phyloP scores from a whole-genome alignment of 1,140 invertebrate species.

The Listronotus oregonensis region DNA sequence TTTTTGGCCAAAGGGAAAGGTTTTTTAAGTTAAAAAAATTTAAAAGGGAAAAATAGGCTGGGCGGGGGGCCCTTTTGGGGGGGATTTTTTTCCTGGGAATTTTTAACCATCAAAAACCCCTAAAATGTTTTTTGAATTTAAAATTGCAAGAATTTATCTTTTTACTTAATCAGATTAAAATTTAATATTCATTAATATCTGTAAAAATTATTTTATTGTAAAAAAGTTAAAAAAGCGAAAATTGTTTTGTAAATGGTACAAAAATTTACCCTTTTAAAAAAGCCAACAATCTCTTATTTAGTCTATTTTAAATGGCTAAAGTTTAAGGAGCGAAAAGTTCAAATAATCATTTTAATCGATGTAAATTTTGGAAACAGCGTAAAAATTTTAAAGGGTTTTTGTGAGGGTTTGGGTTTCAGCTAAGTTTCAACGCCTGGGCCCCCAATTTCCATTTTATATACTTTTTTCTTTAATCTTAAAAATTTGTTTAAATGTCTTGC shows the following conservation, averaged over 20 bases:
- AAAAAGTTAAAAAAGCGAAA: no score
- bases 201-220: no score
- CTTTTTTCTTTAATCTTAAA: no score
- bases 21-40: constrained; percentile 70
- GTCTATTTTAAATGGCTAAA: no score
- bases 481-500: no score
- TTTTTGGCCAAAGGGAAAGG: constrained; percentile 70
- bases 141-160: not conserved
- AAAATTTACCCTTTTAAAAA: no score
- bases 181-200: no score
- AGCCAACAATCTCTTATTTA: no score
- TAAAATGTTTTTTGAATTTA: constrained; percentile 58
- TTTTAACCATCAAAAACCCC: constrained; percentile 98
- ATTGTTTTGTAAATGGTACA: no score
- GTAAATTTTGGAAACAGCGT: not conserved
- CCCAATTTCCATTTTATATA: not conserved
- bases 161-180: no score
- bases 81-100: constrained; percentile 97
- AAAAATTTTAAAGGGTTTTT: constrained; percentile 20
- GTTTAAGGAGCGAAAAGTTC: no score
- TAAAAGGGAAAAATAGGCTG: constrained; percentile 98
- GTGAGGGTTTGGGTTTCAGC: constrained; percentile 38
- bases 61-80: constrained; percentile 96
- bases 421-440: constrained; percentile 38
- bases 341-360: constrained; percentile 1